Evolutionary conservation across 2,797 vertebrate species (phyloP).

Genomic region (Dendrocincla tyrannina): DNA sequence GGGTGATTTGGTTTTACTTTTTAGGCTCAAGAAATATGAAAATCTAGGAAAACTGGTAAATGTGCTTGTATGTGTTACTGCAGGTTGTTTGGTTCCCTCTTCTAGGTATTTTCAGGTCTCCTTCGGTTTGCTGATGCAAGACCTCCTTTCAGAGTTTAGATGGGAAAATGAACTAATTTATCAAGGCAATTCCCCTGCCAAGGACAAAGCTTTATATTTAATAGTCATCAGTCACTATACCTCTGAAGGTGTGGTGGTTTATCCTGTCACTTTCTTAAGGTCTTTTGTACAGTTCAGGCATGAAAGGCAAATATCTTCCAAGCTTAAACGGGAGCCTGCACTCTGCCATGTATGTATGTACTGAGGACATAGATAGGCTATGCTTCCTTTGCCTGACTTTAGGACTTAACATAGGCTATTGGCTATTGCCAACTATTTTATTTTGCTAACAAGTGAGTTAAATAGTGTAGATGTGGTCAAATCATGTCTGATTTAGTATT

Average conservation of each 20-base stretch:
- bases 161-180: conserved; percentile 9
- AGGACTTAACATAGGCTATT: neutral
- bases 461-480: neutral
- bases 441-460: neutral
- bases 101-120: neutral
- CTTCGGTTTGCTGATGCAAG: neutral
- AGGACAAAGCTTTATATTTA: neutral
- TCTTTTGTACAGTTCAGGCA: neutral
- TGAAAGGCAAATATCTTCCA: neutral
- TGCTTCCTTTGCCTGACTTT: neutral
- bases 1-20: neutral
- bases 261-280: neutral
- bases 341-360: neutral
- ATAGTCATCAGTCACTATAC: neutral
- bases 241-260: neutral
- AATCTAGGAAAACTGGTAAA: neutral
- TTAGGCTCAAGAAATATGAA: neutral
- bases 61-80: neutral
- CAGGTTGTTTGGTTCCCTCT: neutral
- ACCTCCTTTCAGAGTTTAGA: conserved; percentile 9
- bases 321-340: neutral
- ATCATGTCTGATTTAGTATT: neutral
- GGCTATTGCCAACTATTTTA: neutral
- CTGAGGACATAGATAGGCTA: neutral
- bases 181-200: neutral